phyloP scores from a whole-genome alignment of 2,113 vertebrate genomes.

The Periophthalmodon schlosseri region DNA sequence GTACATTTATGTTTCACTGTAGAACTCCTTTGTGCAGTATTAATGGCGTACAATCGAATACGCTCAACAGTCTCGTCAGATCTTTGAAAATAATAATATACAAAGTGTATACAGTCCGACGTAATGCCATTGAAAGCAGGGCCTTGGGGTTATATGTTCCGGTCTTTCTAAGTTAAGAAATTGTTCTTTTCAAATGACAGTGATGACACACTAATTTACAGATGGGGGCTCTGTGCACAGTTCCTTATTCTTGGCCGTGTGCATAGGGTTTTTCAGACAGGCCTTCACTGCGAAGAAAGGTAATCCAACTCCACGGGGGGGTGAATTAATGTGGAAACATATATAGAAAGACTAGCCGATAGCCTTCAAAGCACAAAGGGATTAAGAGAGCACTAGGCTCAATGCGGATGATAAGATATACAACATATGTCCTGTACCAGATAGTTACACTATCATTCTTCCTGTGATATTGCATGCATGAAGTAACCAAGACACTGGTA shows the following conservation, averaged over 20 bases:
- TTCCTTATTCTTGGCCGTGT: background rate
- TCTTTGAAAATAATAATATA: too few relatives aligned
- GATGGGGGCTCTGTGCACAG: too few relatives aligned
- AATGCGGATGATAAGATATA: background rate
- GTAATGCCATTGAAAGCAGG: too few relatives aligned
- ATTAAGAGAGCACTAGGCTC: background rate
- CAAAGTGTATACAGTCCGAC: too few relatives aligned
- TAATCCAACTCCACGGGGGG: background rate
- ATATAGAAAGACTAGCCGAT: background rate
- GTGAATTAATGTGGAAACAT: background rate
- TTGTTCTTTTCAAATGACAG: too few relatives aligned
- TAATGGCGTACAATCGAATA: too few relatives aligned
- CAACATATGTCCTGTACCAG: background rate
- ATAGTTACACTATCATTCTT: background rate
- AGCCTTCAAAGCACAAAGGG: background rate
- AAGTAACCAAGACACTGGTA: background rate
- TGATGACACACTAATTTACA: too few relatives aligned
- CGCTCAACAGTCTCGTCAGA: too few relatives aligned
- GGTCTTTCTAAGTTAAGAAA: too few relatives aligned
- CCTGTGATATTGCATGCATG: background rate
- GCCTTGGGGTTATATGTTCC: too few relatives aligned
- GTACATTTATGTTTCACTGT: too few relatives aligned
- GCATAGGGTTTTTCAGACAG: background rate
- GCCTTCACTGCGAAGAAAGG: background rate
- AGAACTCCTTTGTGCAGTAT: too few relatives aligned